Evolutionary conservation across 2,888 invertebrate species (phyloP).

Genomic region (Busseola fusca): DNA sequence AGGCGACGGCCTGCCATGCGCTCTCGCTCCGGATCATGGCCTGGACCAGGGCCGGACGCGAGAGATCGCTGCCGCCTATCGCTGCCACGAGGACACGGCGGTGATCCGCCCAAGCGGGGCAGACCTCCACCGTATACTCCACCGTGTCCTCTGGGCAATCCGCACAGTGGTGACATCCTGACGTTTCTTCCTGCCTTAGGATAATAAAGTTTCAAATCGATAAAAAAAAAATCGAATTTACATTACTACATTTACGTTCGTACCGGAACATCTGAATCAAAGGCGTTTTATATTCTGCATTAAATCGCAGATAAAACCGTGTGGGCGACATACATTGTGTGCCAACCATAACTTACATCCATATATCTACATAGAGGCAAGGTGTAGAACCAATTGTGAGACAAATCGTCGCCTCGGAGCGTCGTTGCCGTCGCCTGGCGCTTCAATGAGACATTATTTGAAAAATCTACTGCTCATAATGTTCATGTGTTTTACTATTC

Average conservation of each 20-base stretch:
- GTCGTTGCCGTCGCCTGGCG: conserved; percentile 33
- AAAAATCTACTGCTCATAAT: conserved; percentile 23
- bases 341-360: conserved; percentile 35
- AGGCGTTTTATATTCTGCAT: conserved; percentile 19
- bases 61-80: too few species aligned
- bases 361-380: conserved; percentile 34
- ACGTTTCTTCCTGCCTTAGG: too few species aligned
- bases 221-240: not conserved
- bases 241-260: not conserved
- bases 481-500: conserved; percentile 4
- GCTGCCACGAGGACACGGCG: too few species aligned
- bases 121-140: too few species aligned
- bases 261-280: not conserved
- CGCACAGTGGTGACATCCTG: too few species aligned
- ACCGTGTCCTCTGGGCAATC: too few species aligned
- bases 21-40: too few species aligned
- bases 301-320: conserved; percentile 18
- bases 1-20: too few species aligned
- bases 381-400: conserved; percentile 57
- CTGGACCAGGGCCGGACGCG: too few species aligned
- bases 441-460: conserved; percentile 53
- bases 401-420: conserved; percentile 60
- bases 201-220: too few species aligned
- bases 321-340: conserved; percentile 20
- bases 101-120: too few species aligned